Base-by-base conservation (phyloP, 2,888 invertebrate genomes). In the Uloborus plumipes region DNA sequence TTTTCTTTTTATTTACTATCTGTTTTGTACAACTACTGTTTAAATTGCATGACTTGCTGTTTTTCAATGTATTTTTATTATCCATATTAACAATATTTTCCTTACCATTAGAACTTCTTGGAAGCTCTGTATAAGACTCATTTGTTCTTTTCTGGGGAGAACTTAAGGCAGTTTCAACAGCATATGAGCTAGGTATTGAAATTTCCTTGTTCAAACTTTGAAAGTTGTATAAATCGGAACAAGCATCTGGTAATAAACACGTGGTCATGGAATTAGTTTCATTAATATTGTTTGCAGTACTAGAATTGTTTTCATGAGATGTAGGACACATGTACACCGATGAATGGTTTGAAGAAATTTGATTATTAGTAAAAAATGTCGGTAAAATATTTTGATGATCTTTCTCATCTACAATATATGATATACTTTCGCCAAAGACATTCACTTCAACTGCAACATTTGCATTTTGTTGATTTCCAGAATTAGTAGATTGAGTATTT, bases 351-450 rank as follows among this genome's bases (percentile, higher is more conserved):
- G 59, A 31, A 31, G 67, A 66, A 14, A 81, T 58, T 50, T 81
- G 80, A 58, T 70, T 74, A 31, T 62, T 50, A 11, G 80, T 69
- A 59, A 74, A 74, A 22, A 80, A 64, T 47, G 74, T 62, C 31
- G 80, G 80, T 39, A 81, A 70, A 18, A 74, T 55, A 51, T 74
- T 69, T 69, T 74, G 74, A 70, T 70, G 74, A 13, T 65, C 16
- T 55, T 55, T 65, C 49, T 74, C 70, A 64, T 69, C 62, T 14
- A 69, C 50, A 65, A 62, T 31, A 70, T 49, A 81, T 64, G 80
- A 22, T 14, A 72, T 67, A 72, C 20, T 79, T 58, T 81, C 80
- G 58, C 18, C 58, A 69, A 69, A 80, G 31, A 47, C 58, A 64
- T 62, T 62, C 39, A 39, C 39, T 39, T 39, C 39, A 7, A 39